These are phyloP conservation scores for Scytalopus superciliaris DNA, from an alignment of 2,113 vertebrate genomes.

Conservation along the genomic window DNA sequence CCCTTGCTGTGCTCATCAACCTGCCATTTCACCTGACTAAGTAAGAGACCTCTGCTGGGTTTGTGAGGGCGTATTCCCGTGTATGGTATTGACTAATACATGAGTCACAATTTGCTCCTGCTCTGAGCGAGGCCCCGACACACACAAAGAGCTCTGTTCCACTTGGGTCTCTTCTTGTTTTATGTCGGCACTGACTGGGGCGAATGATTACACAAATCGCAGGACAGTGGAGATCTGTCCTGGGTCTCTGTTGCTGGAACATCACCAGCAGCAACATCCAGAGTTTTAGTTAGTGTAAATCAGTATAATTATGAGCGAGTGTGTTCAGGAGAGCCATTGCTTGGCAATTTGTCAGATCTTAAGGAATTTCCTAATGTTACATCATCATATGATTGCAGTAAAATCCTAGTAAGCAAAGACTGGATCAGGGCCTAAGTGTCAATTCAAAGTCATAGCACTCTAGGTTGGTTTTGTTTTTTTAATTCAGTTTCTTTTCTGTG, in stretches of 20 bases:
- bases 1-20: neutral
- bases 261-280: neutral
- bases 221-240: neutral
- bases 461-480: neutral
- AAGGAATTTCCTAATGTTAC: neutral
- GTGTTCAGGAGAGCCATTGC: neutral
- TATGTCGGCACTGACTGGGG: neutral
- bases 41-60: neutral
- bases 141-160: neutral
- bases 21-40: neutral
- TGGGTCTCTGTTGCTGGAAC: neutral
- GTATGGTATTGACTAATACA: neutral
- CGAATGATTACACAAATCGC: neutral
- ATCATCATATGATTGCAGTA: neutral
- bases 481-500: neutral
- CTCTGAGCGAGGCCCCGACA: neutral
- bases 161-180: neutral
- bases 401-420: neutral
- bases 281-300: neutral
- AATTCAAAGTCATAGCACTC: neutral
- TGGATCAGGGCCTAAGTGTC: neutral
- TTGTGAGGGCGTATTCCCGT: neutral
- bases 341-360: neutral
- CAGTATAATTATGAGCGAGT: neutral
- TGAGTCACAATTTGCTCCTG: neutral